These are phyloP conservation scores for Ceratotherium simum DNA, from an alignment of 2,113 vertebrate genomes.

Conservation along the genomic window DNA sequence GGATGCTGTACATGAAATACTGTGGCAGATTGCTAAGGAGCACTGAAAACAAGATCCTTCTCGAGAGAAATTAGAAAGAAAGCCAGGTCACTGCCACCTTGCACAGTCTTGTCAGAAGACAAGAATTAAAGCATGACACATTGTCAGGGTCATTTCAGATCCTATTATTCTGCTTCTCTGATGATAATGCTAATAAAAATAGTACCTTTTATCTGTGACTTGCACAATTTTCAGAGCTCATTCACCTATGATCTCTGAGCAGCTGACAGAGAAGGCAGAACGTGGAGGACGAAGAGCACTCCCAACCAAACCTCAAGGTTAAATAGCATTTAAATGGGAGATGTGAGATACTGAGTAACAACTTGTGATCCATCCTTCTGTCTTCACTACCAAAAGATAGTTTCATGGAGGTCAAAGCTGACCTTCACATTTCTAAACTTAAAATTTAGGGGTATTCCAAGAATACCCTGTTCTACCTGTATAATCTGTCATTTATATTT, in stretches of 20 bases:
- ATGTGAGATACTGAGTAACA: neutral
- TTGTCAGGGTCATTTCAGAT: constrained; percentile 47
- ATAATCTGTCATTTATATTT: neutral
- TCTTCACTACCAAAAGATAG: neutral
- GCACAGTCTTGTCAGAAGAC: neutral
- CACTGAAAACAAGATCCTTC: neutral
- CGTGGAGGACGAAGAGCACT: neutral
- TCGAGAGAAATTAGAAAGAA: constrained; percentile 25
- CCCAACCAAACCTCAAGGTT: neutral
- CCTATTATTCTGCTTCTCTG: constrained; percentile 19
- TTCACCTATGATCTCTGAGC: neutral
- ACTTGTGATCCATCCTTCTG: neutral
- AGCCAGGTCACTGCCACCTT: neutral
- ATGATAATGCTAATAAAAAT: constrained; percentile 38
- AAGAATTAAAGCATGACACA: neutral
- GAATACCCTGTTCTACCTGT: neutral
- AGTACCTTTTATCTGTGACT: neutral
- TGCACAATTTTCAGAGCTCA: constrained; percentile 18
- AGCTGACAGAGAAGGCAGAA: neutral
- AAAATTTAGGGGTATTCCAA: neutral
- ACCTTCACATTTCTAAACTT: neutral
- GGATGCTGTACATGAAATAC: neutral
- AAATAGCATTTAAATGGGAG: neutral
- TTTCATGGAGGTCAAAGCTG: neutral
- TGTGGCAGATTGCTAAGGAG: neutral